Evolutionary conservation across 37 sponge, comb jelly and placozoan species (phyloP).

Genomic region (Ianthella basta): DNA sequence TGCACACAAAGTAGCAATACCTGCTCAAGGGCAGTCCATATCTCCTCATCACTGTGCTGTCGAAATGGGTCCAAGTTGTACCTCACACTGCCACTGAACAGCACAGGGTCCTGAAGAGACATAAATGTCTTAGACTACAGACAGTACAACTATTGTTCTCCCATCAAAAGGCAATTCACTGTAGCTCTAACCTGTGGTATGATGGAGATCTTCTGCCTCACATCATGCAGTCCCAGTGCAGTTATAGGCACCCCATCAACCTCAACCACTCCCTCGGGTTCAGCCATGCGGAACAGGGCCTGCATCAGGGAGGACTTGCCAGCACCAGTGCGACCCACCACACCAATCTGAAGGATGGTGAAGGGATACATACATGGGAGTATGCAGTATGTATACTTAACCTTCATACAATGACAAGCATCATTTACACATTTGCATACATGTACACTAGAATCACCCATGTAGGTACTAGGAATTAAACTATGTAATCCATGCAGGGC

Average conservation of each 20-base stretch:
- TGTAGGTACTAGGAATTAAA: no score
- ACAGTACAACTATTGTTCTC: no score
- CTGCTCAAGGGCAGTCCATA: conserved; percentile 85
- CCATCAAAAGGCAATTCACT: no score
- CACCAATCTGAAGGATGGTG: conserved; percentile 81
- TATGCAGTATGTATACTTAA: no score
- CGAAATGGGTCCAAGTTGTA: conserved; percentile 92
- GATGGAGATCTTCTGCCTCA: conserved; percentile 77
- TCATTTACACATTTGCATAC: no score
- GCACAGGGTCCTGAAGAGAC: conserved; percentile 90
- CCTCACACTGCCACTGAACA: conserved; percentile 88
- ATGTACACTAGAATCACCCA: no score
- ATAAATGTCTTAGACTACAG: no score
- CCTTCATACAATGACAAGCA: no score
- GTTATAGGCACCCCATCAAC: conserved; percentile 79
- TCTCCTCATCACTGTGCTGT: conserved; percentile 58
- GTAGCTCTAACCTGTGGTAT: conserved; percentile 94
- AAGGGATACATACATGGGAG: no score
- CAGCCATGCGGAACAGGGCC: conserved; percentile 86
- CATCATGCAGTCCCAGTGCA: conserved; percentile 78
- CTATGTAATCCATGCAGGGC: no score
- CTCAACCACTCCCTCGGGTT: conserved; percentile 74
- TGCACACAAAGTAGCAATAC: conserved; percentile 18
- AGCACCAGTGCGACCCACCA: conserved; percentile 93
- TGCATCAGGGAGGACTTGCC: conserved; percentile 90